Evolutionary conservation across 2,797 vertebrate genomes (phyloP), one percentile per base, ranked within the genome.

Genomic region (Sebastes vulpes): DNA sequence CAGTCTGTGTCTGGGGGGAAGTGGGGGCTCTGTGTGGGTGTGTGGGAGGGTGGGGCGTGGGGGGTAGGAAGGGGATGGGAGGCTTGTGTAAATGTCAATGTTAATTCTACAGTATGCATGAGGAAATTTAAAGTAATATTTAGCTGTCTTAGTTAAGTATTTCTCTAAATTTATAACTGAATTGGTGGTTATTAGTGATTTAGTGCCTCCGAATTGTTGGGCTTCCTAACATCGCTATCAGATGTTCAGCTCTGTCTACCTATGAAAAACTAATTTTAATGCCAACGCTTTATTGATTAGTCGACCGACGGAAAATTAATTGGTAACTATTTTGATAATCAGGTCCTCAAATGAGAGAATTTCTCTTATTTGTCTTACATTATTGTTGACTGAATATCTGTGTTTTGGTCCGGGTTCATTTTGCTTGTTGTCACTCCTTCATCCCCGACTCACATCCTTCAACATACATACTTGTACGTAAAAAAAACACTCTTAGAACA

Each of bases 1-100:
- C 89, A 75, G 89, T 90, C 91, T 92, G 83, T 59, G 86, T 87
- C 76, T 79, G 46, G 54, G 79, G 74, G 63, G 68, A 70, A 60
- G 52, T 31, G 72, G 64, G 81, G 83, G 68, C 53, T 71, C 38
- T 28, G 58, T 64, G 70, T 48, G 16, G 66, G 79, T 82, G n/a
- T n/a, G 35, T 35, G 74, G 46, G 65, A 61, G 1, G 52, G 25
- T 4, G 77, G 69, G 53, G 25, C 25, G 70, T 46, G 65, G 26
- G 73, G 65, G 23, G 73, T 5, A 5, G 38, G 53, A 23, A 23
- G 57, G 50, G 61, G 25, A 50, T 32, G 10, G 23, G 65, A 46
- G 26, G 25, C 38, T 29, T 53, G 25, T 42, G 50, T 71, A 28
- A 61, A 35, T 58, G 38, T 42, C 60, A 11, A 6, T n/a, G 7